Evolutionary conservation across 2,888 invertebrate species (phyloP).

Genomic region (Patella pellucida): DNA sequence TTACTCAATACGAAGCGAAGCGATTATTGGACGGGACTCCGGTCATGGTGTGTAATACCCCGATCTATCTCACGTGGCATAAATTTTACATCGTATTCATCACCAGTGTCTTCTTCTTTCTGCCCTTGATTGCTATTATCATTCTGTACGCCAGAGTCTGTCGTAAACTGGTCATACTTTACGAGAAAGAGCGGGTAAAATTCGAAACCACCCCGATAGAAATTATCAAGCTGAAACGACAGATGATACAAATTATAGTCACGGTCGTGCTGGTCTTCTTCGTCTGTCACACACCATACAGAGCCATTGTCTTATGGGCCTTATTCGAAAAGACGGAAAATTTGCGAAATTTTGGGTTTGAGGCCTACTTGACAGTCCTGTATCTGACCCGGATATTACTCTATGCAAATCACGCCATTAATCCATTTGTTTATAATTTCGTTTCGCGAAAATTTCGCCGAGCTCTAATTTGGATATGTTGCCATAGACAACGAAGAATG

Average conservation of each 20-base stretch:
- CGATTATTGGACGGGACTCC: slow-evolving; percentile 78
- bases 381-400: slow-evolving; percentile 39
- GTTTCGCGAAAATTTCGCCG: slow-evolving; percentile 38
- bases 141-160: slow-evolving; percentile 79
- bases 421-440: slow-evolving; percentile 46
- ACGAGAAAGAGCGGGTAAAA: slow-evolving; percentile 33
- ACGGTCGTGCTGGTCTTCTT: slow-evolving; percentile 45
- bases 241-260: slow-evolving; percentile 44
- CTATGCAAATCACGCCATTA: slow-evolving; percentile 45
- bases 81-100: slow-evolving; percentile 84
- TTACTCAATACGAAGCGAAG: slow-evolving; percentile 82
- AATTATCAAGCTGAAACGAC: slow-evolving; percentile 36
- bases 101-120: slow-evolving; percentile 86
- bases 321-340: slow-evolving; percentile 30
- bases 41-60: slow-evolving; percentile 85
- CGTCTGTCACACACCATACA: slow-evolving; percentile 43
- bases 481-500: slow-evolving; percentile 27
- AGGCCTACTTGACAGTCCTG: slow-evolving; percentile 34
- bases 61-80: slow-evolving; percentile 78
- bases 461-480: slow-evolving; percentile 38
- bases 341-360: slow-evolving; percentile 27
- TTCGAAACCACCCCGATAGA: slow-evolving; percentile 36
- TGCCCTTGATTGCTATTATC: slow-evolving; percentile 85
- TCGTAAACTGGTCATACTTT: slow-evolving; percentile 33
- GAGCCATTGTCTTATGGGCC: slow-evolving; percentile 37